Conservation (phyloP, 1,140 invertebrate species). For the Proctacanthus coquilletti region DNA sequence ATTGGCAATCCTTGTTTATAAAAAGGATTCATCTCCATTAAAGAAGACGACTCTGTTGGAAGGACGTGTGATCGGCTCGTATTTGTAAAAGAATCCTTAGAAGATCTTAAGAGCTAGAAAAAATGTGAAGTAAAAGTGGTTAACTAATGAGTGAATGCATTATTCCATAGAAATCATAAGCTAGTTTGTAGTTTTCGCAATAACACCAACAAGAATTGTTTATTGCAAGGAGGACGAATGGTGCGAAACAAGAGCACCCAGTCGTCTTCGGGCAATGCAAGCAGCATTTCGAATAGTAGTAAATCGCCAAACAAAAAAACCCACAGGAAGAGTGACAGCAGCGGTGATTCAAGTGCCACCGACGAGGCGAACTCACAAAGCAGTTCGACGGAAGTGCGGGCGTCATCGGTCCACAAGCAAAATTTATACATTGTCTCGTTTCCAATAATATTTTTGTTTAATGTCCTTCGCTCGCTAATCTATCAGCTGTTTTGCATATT, state of each 20-base stretch:
- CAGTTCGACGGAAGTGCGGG: conserved; percentile 20
- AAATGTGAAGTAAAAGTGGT: too few relatives aligned
- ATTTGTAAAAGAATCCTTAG: too few relatives aligned
- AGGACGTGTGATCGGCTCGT: too few relatives aligned
- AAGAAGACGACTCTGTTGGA: too few relatives aligned
- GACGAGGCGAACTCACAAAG: neutral
- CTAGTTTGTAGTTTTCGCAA: too few relatives aligned
- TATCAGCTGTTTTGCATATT: conserved; percentile 75
- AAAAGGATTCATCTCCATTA: too few relatives aligned
- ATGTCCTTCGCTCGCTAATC: conserved; percentile 57
- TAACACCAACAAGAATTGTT: too few relatives aligned
- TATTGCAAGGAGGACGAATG: too few relatives aligned
- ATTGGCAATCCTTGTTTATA: too few relatives aligned
- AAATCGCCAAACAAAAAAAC: conserved; percentile 4
- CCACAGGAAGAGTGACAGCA: neutral
- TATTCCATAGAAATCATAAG: too few relatives aligned
- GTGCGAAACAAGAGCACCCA: conserved; percentile 1
- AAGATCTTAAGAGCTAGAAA: too few relatives aligned
- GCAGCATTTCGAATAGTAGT: neutral
- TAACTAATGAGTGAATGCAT: too few relatives aligned
- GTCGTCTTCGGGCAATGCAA: neutral
- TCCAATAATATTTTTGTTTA: conserved; percentile 69
- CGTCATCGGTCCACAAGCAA: conserved; percentile 64
- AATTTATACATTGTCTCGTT: conserved; percentile 75
- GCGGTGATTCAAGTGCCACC: neutral